Conservation (phyloP, 2,113 vertebrate genomes). For the Vidua macroura region DNA sequence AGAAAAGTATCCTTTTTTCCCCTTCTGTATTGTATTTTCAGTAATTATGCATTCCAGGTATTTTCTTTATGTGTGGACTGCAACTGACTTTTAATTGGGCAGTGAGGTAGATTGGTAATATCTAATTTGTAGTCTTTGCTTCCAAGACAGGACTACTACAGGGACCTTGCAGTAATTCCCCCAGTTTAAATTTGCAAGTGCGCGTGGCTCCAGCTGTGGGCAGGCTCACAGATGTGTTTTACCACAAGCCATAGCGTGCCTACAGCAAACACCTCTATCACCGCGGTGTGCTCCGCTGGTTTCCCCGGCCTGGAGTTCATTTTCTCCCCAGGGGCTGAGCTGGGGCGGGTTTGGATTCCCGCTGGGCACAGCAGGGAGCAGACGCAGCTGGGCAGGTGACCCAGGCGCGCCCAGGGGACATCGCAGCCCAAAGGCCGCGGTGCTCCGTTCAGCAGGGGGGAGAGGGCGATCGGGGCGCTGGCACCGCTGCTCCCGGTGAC, state of each 20-base stretch:
- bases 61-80: neutral
- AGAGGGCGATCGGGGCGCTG: too few species aligned
- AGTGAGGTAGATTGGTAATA: neutral
- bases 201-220: accelerated
- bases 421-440: neutral
- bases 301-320: neutral
- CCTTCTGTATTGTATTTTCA: neutral
- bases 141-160: neutral
- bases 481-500: too few species aligned
- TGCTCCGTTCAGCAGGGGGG: accelerated
- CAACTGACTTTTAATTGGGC: neutral
- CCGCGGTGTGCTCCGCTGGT: too few species aligned
- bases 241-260: accelerated
- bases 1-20: neutral
- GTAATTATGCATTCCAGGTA: neutral
- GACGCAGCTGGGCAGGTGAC: neutral
- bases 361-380: neutral
- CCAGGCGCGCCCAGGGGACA: neutral
- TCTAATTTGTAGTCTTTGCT: neutral
- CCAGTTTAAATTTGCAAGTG: accelerated
- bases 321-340: too few species aligned
- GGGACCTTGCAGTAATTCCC: neutral
- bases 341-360: too few species aligned
- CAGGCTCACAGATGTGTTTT: accelerated
- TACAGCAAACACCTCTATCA: accelerated